Base-by-base conservation (phyloP, 2,113 vertebrate genomes). In the Madoqua kirkii region DNA sequence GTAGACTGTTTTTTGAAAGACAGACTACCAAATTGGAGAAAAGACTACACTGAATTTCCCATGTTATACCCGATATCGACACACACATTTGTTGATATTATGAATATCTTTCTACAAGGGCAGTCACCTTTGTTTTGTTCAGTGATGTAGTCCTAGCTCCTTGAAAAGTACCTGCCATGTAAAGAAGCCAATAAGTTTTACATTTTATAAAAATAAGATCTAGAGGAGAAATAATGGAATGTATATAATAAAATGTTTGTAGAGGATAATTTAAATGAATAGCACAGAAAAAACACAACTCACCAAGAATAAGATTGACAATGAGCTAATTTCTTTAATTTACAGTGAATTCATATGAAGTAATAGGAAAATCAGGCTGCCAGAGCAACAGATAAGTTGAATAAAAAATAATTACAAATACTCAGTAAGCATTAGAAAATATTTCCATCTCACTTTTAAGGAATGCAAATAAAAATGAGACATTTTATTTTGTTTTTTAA, bases 381-480 rank as follows among this genome's bases (percentile, higher is more conserved):
- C 64, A 82, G 7, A 59, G 19, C 91, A 94, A 64, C 1, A 92
- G 21, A 64, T 3, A 43, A 59, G 19, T 81, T 89, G 48, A 93
- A 23, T 86, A 74, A 81, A 87, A 95, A 97, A 64, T 14, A 78
- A 78, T 71, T 76, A 64, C 11, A 97, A 87, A 91, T 82, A 52
- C n/a, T 91, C 33, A 57, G 2, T 21, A 93, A 89, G 25, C n/a
- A 33, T 86, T 82, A 86, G 33, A 50, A 95, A 89, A 82, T 40
- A 91, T 57, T 89, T 89, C 3, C 10, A 33, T 50, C 7, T 85
- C 31, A 36, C 31, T 55, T 93, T 89, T 81, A 76, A 94, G 3
- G 15, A 83, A 64, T 59, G 15, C 15, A 89, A 93, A 71, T 82
- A 17, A 94, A 90, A 92, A 71, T 57, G 67, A 25, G 0, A 40